Percentiles rank a stretch among this genome's conserved stretches.
phyloP scores from a whole-genome alignment of 2,888 invertebrate species.

The Encarsia formosa region DNA sequence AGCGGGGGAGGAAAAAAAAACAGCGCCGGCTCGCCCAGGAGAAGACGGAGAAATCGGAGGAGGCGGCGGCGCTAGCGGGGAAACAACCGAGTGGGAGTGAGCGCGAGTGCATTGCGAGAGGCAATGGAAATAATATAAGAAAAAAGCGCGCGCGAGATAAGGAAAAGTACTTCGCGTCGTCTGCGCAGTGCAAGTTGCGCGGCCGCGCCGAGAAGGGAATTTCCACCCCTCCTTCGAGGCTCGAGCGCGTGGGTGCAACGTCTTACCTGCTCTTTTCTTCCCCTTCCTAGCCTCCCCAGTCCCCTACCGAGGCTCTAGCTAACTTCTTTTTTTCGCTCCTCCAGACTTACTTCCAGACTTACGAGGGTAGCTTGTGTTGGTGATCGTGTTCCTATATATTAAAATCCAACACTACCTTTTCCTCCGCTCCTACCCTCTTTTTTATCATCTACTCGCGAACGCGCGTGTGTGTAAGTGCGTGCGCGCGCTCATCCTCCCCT shows the following conservation, averaged over 20 bases:
- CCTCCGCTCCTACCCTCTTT: no score
- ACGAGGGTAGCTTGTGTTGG: no score
- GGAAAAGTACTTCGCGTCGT: slow-evolving; percentile 23
- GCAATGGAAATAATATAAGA: slow-evolving; percentile 51
- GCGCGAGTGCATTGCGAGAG: no score
- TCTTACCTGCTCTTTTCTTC: slow-evolving; percentile 1
- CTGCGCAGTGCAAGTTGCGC: slow-evolving; percentile 50
- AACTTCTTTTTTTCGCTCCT: no score
- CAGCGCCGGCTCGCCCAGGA: slow-evolving; percentile 20
- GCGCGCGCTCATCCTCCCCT: no score
- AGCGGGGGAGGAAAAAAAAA: no score
- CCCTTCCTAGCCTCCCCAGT: not conserved
- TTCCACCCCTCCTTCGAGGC: slow-evolving; percentile 1
- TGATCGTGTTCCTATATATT: no score
- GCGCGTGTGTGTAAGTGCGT: no score
- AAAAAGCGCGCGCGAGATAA: slow-evolving; percentile 33
- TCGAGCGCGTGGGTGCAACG: not conserved
- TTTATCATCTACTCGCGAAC: no score
- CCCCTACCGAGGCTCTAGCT: no score
- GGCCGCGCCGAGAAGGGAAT: slow-evolving; percentile 6
- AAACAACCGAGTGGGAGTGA: slow-evolving; percentile 17
- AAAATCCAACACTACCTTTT: no score
- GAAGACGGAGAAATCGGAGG: slow-evolving; percentile 16
- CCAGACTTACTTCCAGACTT: no score
- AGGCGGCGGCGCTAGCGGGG: slow-evolving; percentile 14